Conservation (phyloP, 2,888 invertebrate species). For the Autographa pulchrina region DNA sequence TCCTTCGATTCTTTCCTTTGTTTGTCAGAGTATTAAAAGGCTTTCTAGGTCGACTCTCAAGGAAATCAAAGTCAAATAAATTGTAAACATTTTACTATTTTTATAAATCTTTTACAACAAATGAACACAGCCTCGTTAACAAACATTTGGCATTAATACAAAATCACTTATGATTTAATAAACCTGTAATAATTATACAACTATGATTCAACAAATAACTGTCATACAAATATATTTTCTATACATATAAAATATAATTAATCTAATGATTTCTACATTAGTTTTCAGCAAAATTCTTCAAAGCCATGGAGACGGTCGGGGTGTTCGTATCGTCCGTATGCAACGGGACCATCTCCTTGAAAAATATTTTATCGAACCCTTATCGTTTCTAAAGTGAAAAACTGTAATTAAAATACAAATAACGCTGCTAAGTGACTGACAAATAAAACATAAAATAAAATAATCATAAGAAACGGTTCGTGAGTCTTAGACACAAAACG, state of each 20-base stretch:
- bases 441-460: slow-evolving; percentile 37
- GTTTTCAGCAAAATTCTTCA: slow-evolving; percentile 69
- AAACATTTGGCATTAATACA: slow-evolving; percentile 66
- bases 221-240: slow-evolving; percentile 60
- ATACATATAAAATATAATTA: slow-evolving; percentile 53
- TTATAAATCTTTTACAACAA: slow-evolving; percentile 67
- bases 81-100: slow-evolving; percentile 70
- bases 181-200: slow-evolving; percentile 57
- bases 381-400: slow-evolving; percentile 86
- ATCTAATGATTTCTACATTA: slow-evolving; percentile 55
- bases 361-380: slow-evolving; percentile 84
- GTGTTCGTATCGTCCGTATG: slow-evolving; percentile 57
- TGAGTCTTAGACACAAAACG: slow-evolving; percentile 6
- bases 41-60: slow-evolving; percentile 34
- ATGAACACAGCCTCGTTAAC: slow-evolving; percentile 70
- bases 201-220: slow-evolving; percentile 61
- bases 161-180: slow-evolving; percentile 61
- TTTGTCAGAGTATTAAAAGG: slow-evolving; percentile 5
- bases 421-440: slow-evolving; percentile 62
- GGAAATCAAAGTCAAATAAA: slow-evolving; percentile 65
- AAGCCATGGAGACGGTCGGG: slow-evolving; percentile 53
- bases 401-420: slow-evolving; percentile 81
- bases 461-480: not conserved
- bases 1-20: slow-evolving; percentile 6
- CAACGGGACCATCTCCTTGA: slow-evolving; percentile 75